These are phyloP conservation scores for Cassiopea andromeda DNA, from an alignment of 30 jellyfish, hydroid and myxozoan species.

Conservation along the genomic window DNA sequence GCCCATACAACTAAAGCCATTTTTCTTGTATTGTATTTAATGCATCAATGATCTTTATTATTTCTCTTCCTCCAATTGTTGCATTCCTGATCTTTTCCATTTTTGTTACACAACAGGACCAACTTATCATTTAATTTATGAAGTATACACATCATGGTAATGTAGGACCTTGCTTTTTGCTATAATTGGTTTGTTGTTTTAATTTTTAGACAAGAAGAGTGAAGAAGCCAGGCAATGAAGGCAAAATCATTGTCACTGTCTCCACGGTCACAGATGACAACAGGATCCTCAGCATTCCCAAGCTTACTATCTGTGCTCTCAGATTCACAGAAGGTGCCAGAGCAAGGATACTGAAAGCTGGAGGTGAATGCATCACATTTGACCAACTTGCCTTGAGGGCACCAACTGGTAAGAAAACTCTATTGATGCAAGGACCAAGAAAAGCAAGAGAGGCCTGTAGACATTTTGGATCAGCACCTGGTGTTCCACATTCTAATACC, in stretches of 20 bases:
- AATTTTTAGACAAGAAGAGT: constrained; percentile 80
- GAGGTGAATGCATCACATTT: constrained; percentile 96
- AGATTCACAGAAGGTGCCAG: constrained; percentile 98
- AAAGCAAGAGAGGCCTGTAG: constrained; percentile 90
- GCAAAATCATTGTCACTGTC: constrained; percentile 85
- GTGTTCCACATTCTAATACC: constrained; percentile 98
- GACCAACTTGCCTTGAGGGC: constrained; percentile 96
- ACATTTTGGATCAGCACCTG: constrained; percentile 99
- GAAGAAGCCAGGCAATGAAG: constrained; percentile 87
- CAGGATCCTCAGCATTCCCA: constrained; percentile 85
- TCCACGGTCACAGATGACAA: constrained; percentile 96
- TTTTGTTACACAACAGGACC: no score
- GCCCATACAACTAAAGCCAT: no score
- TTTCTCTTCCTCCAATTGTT: no score
- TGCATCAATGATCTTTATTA: no score
- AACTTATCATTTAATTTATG: background rate
- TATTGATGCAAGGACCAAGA: constrained; percentile 97
- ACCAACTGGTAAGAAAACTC: constrained; percentile 98
- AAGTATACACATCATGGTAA: background rate
- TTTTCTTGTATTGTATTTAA: no score
- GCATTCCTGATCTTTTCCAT: no score
- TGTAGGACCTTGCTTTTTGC: background rate
- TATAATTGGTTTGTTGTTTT: background rate
- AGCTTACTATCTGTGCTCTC: constrained; percentile 88
- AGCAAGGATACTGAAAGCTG: constrained; percentile 91